These are phyloP conservation scores for Coptodon bakossiorum DNA, from an alignment of 2,113 vertebrate species.

Conservation along the genomic window DNA sequence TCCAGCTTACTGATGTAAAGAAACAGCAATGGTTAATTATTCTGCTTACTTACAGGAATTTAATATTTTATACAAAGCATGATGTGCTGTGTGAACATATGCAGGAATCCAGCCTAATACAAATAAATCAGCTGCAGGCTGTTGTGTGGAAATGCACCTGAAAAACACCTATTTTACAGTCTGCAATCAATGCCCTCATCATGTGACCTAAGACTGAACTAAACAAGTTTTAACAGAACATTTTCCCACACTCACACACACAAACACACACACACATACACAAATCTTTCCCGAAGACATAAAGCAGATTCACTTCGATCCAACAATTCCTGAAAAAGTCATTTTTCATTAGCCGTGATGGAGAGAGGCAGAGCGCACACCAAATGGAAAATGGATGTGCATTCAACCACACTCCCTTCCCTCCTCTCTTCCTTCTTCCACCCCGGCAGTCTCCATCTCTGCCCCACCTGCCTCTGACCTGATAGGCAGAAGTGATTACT, in stretches of 20 bases:
- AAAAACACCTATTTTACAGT: background rate
- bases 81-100: background rate
- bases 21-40: background rate
- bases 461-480: background rate
- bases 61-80: background rate
- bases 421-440: background rate
- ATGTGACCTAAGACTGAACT: background rate
- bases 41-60: background rate
- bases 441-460: background rate
- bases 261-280: background rate
- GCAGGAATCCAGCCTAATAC: accelerated
- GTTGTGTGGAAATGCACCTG: background rate
- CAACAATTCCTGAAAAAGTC: background rate
- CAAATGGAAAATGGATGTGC: background rate
- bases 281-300: background rate
- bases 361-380: background rate
- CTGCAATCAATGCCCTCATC: background rate
- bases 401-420: background rate
- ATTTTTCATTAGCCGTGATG: background rate
- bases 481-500: background rate
- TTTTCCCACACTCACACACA: background rate
- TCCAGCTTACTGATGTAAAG: background rate
- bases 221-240: background rate
- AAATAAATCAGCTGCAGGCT: background rate
- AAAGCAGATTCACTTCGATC: background rate